Conservation (phyloP, 2,888 invertebrate genomes). For the Cheilosia soror region DNA sequence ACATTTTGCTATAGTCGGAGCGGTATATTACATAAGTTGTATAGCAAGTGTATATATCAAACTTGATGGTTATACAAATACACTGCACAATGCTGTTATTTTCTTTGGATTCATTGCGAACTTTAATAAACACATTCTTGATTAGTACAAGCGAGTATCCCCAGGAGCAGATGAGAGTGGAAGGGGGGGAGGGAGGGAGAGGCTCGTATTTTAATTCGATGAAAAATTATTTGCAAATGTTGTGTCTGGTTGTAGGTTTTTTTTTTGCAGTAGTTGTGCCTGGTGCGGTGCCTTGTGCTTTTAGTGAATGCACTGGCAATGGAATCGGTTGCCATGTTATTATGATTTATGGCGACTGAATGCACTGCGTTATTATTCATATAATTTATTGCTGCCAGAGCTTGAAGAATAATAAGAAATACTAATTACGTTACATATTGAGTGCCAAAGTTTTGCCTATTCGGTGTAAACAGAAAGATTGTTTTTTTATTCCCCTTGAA, state of each 20-base stretch:
- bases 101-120: constrained; percentile 44
- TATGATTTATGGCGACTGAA: constrained; percentile 66
- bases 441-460: constrained; percentile 49
- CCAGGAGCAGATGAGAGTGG: background rate
- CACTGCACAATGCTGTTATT: constrained; percentile 32
- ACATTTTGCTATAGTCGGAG: constrained; percentile 11
- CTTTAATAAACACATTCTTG: constrained; percentile 53
- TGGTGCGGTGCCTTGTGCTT: constrained; percentile 6
- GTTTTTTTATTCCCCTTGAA: background rate
- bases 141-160: background rate
- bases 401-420: constrained; percentile 36
- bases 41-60: background rate
- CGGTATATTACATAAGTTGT: constrained; percentile 47
- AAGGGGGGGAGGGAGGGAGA: background rate
- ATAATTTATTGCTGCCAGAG: constrained; percentile 62
- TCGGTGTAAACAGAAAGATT: constrained; percentile 15
- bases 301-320: constrained; percentile 56
- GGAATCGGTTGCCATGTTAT: constrained; percentile 63
- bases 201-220: constrained; percentile 34
- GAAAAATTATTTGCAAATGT: constrained; percentile 48
- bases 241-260: constrained; percentile 27
- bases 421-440: constrained; percentile 50
- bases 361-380: constrained; percentile 56
- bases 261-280: constrained; percentile 15
- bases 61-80: constrained; percentile 17